These are phyloP conservation scores for Apis cerana DNA, from an alignment of 1,140 invertebrate genomes.

Conservation along the genomic window DNA sequence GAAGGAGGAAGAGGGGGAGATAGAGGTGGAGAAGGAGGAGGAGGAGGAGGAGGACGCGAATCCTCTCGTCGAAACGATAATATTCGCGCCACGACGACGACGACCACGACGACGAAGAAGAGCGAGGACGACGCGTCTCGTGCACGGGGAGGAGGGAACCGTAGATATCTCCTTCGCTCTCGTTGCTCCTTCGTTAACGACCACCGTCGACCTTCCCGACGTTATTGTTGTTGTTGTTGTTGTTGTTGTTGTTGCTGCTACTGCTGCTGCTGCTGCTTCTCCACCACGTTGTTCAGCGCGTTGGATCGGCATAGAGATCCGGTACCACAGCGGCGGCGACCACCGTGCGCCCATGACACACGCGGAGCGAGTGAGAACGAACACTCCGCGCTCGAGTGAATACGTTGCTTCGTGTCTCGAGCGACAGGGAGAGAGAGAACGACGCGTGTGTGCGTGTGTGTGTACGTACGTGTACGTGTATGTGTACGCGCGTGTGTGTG, in stretches of 20 bases:
- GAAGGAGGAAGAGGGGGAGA: background rate
- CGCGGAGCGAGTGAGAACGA: slow-evolving; percentile 73
- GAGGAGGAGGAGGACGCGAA: background rate
- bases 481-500: no score
- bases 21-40: background rate
- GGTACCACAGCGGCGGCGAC: slow-evolving; percentile 62
- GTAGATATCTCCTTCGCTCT: background rate
- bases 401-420: slow-evolving; percentile 49
- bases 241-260: background rate
- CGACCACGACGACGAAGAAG: background rate
- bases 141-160: background rate
- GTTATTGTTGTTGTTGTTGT: background rate
- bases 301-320: slow-evolving; percentile 66
- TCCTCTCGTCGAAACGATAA: background rate
- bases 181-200: background rate
- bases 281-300: slow-evolving; percentile 38
- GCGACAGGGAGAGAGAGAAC: slow-evolving; percentile 30
- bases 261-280: background rate
- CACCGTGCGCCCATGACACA: slow-evolving; percentile 76
- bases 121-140: background rate
- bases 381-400: slow-evolving; percentile 66
- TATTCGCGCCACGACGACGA: background rate
- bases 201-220: background rate
- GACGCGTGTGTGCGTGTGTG: background rate
- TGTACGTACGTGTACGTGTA: no score